phyloP scores from a whole-genome alignment of 2,113 vertebrate genomes.

The Orthonyx spaldingii region DNA sequence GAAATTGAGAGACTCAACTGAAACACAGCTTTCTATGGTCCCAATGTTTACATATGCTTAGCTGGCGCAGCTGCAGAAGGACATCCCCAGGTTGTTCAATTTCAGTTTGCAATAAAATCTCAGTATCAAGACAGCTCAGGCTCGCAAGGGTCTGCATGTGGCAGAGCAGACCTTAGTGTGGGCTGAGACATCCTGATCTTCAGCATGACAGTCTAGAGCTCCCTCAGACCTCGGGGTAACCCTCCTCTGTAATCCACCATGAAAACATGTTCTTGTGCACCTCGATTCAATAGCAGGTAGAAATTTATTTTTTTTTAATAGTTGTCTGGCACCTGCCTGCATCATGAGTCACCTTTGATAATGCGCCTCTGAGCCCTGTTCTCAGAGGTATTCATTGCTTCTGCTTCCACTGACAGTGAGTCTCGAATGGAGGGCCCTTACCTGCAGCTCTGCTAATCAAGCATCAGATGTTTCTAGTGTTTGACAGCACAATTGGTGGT shows the following conservation, averaged over 20 bases:
- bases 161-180: neutral
- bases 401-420: neutral
- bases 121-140: neutral
- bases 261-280: neutral
- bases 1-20: neutral
- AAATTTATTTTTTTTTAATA: neutral
- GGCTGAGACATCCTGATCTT: neutral
- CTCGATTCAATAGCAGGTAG: neutral
- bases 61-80: neutral
- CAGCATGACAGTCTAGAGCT: neutral
- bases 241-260: neutral
- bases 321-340: neutral
- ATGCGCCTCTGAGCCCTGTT: neutral
- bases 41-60: neutral
- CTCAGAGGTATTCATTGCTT: neutral
- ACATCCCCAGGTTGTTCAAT: neutral
- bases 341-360: neutral
- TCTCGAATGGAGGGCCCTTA: neutral
- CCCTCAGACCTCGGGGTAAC: rapidly evolving
- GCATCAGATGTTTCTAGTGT: neutral
- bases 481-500: neutral
- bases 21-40: neutral
- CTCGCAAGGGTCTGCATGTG: neutral
- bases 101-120: neutral
- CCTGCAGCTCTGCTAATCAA: neutral